A percentile compares a stretch with the other conserved stretches of the same genome.
Evolutionary conservation across 2,797 vertebrate genomes (phyloP).

Genomic region (Sebastes flavidus): DNA sequence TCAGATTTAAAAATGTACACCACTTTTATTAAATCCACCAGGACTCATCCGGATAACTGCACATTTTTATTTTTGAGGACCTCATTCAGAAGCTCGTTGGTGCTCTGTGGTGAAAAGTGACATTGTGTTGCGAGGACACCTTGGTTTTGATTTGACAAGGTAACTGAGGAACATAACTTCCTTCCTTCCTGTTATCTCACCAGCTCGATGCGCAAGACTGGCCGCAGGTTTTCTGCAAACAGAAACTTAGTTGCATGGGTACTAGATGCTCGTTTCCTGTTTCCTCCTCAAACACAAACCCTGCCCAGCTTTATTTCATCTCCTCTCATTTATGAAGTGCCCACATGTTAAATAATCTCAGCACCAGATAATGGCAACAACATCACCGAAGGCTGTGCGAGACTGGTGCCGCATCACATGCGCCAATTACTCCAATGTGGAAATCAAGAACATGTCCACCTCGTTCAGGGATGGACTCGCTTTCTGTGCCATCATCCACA

Average conservation of each 20-base stretch:
- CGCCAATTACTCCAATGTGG: constrained; percentile 82
- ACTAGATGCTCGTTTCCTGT: constrained; percentile 50
- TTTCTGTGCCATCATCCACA: constrained; percentile 91
- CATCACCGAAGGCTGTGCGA: constrained; percentile 18
- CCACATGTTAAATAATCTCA: background rate
- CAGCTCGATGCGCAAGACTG: background rate
- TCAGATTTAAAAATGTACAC: background rate
- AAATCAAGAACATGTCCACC: constrained; percentile 85
- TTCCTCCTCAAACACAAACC: background rate
- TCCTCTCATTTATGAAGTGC: background rate
- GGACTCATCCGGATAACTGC: background rate
- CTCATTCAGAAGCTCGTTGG: background rate
- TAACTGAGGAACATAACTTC: fast-evolving
- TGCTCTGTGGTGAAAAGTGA: background rate
- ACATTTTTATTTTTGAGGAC: background rate
- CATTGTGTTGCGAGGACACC: background rate
- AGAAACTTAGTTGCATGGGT: background rate
- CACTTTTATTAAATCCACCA: background rate
- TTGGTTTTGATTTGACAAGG: background rate
- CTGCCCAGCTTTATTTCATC: background rate
- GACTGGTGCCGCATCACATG: constrained; percentile 86
- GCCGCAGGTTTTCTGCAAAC: background rate
- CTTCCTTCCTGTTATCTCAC: constrained; percentile 5
- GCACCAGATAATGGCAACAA: constrained; percentile 31
- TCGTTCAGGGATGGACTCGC: constrained; percentile 90